Base-by-base conservation (phyloP, 1,140 invertebrate genomes). In the Leguminivora glycinivorella region DNA sequence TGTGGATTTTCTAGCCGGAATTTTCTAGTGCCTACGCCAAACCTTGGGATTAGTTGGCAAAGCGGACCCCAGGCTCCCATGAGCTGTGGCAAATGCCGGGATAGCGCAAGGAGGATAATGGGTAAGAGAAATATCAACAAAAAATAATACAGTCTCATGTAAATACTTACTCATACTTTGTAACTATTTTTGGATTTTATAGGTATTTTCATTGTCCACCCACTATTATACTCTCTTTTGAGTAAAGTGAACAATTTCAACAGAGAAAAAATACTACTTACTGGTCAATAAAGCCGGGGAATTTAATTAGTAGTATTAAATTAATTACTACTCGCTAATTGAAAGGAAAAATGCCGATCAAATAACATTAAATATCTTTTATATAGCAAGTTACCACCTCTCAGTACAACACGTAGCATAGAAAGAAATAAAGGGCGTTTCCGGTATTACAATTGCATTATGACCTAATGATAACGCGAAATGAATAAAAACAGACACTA, bases 401-500 rank as follows among this genome's bases (percentile, higher is more conserved):
- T 52, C 43, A 22, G 2, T 22, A 19, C 19, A 47, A 26, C 22
- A 29, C 12, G 58, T 29, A n/a, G 1, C 24, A n/a, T 31, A 63
- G 12, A 29, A 29, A 9, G 25, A 3, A 63, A 63, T 29, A 63
- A 10, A 63, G 58, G 58, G 58, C 58, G 58, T 63, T 63, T 17
- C 25, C 58, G 24, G 14, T 63, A 34, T 34, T 31, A 7, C 26
- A 26, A 63, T 12, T 63, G 26, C 26, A 26, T 12, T 63, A 63
- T 19, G 26, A n/a, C 58, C 17, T 9, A 26, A 24, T 31, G 58
- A 63, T 63, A 63, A 63, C 58, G 58, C 14, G 4, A 31, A 29
- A 31, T 63, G 14, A n/a, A 63, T 34, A 63, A 63, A 63, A 63
- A 34, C 47, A 52, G 43, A 17, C 17, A 60, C 14, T 31, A 26